Percentiles rank a stretch among this genome's conserved stretches.
These are phyloP conservation scores for Andricus quercusramuli DNA, from an alignment of 2,888 invertebrate species.

Conservation along the genomic window DNA sequence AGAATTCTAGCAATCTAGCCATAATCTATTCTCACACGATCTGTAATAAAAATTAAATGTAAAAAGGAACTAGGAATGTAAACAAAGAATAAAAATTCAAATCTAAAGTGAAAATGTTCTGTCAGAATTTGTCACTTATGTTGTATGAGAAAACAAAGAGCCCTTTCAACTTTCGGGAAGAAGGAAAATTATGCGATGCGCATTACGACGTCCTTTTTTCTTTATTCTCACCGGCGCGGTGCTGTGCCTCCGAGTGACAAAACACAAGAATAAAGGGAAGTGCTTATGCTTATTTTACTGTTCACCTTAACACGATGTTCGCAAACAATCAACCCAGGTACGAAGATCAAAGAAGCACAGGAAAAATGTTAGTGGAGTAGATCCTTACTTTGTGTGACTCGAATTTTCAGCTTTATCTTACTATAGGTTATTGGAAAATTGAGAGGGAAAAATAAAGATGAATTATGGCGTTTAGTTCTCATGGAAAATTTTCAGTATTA, in stretches of 20 bases:
- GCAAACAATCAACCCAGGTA: background rate
- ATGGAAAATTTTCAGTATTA: background rate
- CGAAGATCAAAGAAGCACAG: background rate
- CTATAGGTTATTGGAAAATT: background rate
- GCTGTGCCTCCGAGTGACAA: background rate
- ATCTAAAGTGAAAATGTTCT: background rate
- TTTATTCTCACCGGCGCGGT: background rate
- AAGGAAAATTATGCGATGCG: background rate
- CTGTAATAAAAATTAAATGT: background rate
- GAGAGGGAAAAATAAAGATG: background rate
- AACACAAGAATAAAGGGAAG: conserved; percentile 1
- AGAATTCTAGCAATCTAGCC: too few relatives aligned
- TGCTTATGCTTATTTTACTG: conserved; percentile 6
- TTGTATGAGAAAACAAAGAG: background rate
- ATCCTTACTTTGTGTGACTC: background rate
- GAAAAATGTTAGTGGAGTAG: background rate
- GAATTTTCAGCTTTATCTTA: background rate
- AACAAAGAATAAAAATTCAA: background rate
- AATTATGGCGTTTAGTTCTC: background rate
- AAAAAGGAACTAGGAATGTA: background rate
- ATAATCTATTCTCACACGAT: too few relatives aligned
- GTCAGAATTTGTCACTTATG: background rate
- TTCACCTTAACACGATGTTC: conserved; percentile 9
- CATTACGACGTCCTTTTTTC: background rate
- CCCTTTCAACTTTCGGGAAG: background rate